Conservation (phyloP, 2,113 vertebrate species). For the Felis chaus region DNA sequence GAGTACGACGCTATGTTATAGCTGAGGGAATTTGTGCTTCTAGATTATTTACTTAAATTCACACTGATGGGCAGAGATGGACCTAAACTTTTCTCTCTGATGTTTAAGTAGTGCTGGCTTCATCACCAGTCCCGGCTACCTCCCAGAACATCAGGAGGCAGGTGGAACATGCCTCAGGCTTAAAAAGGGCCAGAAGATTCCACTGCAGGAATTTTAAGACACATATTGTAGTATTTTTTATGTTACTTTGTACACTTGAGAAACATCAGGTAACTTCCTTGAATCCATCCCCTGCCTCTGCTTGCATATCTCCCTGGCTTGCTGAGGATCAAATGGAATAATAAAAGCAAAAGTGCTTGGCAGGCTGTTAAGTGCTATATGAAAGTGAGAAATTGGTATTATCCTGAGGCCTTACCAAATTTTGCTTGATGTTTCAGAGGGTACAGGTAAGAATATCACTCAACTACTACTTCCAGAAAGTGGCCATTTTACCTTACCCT, state of each 20-base stretch:
- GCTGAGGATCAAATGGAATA: not conserved
- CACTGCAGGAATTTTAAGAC: not conserved
- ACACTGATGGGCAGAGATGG: not conserved
- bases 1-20: not conserved
- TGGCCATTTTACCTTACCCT: not conserved
- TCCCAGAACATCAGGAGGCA: not conserved
- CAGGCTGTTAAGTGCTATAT: not conserved
- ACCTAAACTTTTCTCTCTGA: not conserved
- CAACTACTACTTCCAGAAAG: not conserved
- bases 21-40: not conserved
- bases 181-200: not conserved
- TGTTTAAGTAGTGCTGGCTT: not conserved
- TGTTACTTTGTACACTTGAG: not conserved
- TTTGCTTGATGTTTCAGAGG: not conserved
- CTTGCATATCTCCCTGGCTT: not conserved
- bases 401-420: not conserved
- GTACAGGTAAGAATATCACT: not conserved
- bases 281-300: not conserved
- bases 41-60: not conserved
- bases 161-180: not conserved
- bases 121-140: not conserved
- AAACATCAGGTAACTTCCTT: not conserved
- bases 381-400: not conserved
- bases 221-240: not conserved
- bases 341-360: not conserved